Base-by-base conservation (phyloP, 2,797 vertebrate genomes). In the Chelon labrosus region DNA sequence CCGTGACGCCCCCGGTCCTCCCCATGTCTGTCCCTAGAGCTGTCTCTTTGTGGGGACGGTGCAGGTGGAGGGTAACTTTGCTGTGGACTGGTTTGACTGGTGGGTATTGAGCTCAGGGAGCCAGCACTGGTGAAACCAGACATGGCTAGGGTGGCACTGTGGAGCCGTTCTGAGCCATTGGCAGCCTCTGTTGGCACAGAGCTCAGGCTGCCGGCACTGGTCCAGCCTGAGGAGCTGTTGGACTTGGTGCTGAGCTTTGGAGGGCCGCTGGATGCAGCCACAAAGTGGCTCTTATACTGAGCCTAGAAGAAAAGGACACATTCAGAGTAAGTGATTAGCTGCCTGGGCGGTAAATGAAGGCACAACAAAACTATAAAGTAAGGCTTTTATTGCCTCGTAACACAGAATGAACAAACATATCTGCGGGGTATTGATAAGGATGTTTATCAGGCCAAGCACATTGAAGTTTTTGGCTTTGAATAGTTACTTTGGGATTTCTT, bases 201-300 rank as follows among this genome's bases (percentile, higher is more conserved):
- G 92, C 96, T 99, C 82, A 99, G 92, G 83, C 97, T 99, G 81
- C 98, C 98, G 0, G 98, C 97, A 4, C 98, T 98, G 66, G 97
- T 99, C 98, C 98, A 99, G 73, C 97, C 95, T 0, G 97, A 97
- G 0, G 96, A 94, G 82, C 97, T 96, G 82, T 88, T 96, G 17
- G 93, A 93, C 17, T 97, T 94, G 2, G 96, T 93, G 79, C 94
- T 97, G 73, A 97, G 94, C 89, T 99, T 99, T 38, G 98, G 97
- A 56, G 96, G 94, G 61, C 92, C 95, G 56, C 97, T 94, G 62
- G 97, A 96, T 10, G 98, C 98, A 14, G 97, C 98, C 54, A 99
- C 96, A 79, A 99, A 99, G 91, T 99, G 97, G 86, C 97, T 98
- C 85, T 99, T 99, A 74, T 99, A 99, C 70, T 99, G 98, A 60